These are phyloP conservation scores for Drosophila ogumai DNA, from an alignment of 1,140 invertebrate genomes.

Conservation along the genomic window DNA sequence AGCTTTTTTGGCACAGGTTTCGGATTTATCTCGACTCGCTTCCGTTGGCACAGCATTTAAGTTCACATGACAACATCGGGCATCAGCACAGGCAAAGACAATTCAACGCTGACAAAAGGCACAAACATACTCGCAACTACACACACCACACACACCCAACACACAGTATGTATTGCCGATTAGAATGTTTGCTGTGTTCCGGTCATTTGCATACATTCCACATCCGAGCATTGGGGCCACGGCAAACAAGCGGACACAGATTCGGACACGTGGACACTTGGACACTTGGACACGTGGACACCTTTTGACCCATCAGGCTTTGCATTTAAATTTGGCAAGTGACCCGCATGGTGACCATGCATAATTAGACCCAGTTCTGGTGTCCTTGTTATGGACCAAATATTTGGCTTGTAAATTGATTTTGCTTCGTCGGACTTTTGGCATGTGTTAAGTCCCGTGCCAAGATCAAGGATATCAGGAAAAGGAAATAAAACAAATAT, in stretches of 20 bases:
- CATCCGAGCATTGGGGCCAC: slow-evolving; percentile 6
- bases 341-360: slow-evolving; percentile 58
- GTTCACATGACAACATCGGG: slow-evolving; percentile 16
- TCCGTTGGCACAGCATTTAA: slow-evolving; percentile 20
- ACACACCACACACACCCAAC: background rate
- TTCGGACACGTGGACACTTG: slow-evolving; percentile 55
- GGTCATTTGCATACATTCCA: slow-evolving; percentile 40
- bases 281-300: slow-evolving; percentile 51
- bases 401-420: slow-evolving; percentile 53
- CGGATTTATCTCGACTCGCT: slow-evolving; percentile 10
- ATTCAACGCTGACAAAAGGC: slow-evolving; percentile 28
- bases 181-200: slow-evolving; percentile 52
- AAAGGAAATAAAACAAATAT: background rate
- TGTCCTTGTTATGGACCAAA: slow-evolving; percentile 43
- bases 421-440: slow-evolving; percentile 1
- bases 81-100: slow-evolving; percentile 12
- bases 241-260: slow-evolving; percentile 10
- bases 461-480: slow-evolving; percentile 10
- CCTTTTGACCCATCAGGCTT: slow-evolving; percentile 45
- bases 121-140: slow-evolving; percentile 15
- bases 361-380: slow-evolving; percentile 49
- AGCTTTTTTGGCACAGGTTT: slow-evolving; percentile 10
- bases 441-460: slow-evolving; percentile 9
- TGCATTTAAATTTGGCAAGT: slow-evolving; percentile 60
- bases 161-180: slow-evolving; percentile 41